These are phyloP conservation scores for Siniperca undulata DNA, from an alignment of 2,797 vertebrate genomes.

Conservation along the genomic window DNA sequence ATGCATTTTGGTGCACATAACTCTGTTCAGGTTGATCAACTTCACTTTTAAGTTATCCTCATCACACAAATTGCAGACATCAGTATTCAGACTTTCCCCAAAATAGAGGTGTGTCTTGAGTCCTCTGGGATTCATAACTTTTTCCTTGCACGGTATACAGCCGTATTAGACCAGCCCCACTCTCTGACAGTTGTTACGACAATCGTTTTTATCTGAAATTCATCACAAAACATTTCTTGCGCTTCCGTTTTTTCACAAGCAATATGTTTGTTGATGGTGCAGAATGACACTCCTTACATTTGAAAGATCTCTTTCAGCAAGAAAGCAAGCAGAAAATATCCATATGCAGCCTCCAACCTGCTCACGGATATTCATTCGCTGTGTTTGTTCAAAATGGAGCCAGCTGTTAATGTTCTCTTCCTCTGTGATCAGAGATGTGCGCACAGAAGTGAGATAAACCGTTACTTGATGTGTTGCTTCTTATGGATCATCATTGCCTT, in stretches of 20 bases:
- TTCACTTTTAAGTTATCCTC: neutral
- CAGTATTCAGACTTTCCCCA: neutral
- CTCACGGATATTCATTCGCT: slow-evolving; percentile 16
- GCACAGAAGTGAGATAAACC: slow-evolving; percentile 25
- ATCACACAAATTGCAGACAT: neutral
- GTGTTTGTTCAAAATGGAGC: slow-evolving; percentile 45
- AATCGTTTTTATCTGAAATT: slow-evolving; percentile 29
- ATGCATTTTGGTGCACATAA: neutral
- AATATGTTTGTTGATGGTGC: slow-evolving; percentile 27
- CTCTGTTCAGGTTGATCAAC: neutral
- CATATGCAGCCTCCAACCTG: slow-evolving; percentile 33
- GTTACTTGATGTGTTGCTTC: slow-evolving; percentile 14
- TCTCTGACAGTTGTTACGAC: slow-evolving; percentile 11
- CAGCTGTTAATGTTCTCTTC: slow-evolving; percentile 56
- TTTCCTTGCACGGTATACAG: too few relatives aligned
- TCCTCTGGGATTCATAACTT: too few relatives aligned
- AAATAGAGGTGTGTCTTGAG: neutral
- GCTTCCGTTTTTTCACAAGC: neutral
- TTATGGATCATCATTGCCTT: slow-evolving; percentile 23
- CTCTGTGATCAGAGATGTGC: slow-evolving; percentile 41
- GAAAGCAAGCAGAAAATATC: slow-evolving; percentile 30
- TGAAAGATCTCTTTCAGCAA: slow-evolving; percentile 38
- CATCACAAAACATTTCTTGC: slow-evolving; percentile 20
- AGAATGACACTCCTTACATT: slow-evolving; percentile 16
- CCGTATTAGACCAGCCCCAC: neutral